phyloP scores from a whole-genome alignment of 2,888 invertebrate genomes.

The Pachliopta kotzebuea region DNA sequence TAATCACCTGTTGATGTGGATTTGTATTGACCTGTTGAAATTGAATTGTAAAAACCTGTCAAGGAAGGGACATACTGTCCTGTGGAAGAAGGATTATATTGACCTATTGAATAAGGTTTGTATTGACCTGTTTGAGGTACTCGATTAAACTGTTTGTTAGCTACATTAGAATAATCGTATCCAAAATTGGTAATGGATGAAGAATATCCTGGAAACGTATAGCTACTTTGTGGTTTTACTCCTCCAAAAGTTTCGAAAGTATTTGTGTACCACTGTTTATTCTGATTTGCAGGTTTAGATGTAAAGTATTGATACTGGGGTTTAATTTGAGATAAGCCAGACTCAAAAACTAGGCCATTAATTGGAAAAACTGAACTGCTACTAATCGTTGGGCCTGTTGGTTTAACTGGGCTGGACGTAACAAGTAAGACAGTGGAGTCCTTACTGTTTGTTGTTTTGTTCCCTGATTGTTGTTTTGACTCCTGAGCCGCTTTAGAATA shows the following conservation, averaged over 20 bases:
- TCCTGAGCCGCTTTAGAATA: conserved; percentile 1
- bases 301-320: conserved; percentile 2
- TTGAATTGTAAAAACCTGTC: conserved; percentile 2
- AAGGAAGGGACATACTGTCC: conserved; percentile 19
- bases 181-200: conserved; percentile 20
- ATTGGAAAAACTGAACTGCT: conserved; percentile 8
- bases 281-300: conserved; percentile 5
- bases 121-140: neutral
- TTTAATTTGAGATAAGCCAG: conserved; percentile 7
- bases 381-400: neutral
- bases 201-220: conserved; percentile 17
- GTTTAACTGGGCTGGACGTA: conserved; percentile 2
- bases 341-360: neutral
- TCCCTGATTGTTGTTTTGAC: neutral
- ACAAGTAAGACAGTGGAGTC: neutral
- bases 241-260: conserved; percentile 25
- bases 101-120: neutral
- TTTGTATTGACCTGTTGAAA: conserved; percentile 9
- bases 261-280: conserved; percentile 18
- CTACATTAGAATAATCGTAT: conserved; percentile 7
- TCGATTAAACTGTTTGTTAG: conserved; percentile 11
- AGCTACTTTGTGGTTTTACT: conserved; percentile 25
- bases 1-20: conserved; percentile 8
- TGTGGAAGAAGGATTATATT: neutral
- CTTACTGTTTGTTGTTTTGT: neutral